Conservation (phyloP, 2,797 vertebrate species). For the Hippocampus kuda region DNA sequence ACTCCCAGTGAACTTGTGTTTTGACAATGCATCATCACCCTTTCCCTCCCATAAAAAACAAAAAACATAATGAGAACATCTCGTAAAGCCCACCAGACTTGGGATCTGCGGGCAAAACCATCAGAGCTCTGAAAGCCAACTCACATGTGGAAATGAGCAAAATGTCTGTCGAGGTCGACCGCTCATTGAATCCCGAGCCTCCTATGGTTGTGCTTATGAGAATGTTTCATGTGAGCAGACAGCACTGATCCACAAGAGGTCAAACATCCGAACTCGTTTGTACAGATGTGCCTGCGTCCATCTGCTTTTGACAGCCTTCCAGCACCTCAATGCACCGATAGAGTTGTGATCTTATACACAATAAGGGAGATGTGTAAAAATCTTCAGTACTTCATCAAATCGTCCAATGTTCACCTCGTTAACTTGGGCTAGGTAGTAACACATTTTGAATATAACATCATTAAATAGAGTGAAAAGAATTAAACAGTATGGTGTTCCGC, state of each 20-base stretch:
- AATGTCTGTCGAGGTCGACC: constrained; percentile 24
- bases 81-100: constrained; percentile 29
- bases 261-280: constrained; percentile 32
- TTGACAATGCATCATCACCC: constrained; percentile 36
- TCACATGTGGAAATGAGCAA: constrained; percentile 39
- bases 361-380: no score
- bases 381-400: no score
- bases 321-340: constrained; percentile 31
- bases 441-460: not conserved
- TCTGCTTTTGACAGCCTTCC: constrained; percentile 32
- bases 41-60: not conserved
- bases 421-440: no score
- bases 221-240: constrained; percentile 25
- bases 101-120: constrained; percentile 31
- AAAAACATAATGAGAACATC: constrained; percentile 34
- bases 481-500: no score
- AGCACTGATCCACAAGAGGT: constrained; percentile 30
- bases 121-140: constrained; percentile 24
- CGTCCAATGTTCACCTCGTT: no score
- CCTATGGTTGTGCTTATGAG: constrained; percentile 16
- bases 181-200: constrained; percentile 21
- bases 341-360: constrained; percentile 32
- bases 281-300: constrained; percentile 41
- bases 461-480: no score
- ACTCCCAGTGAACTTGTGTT: constrained; percentile 34